Evolutionary conservation across 2,797 vertebrate genomes (phyloP).

Genomic region (Perodicticus potto): DNA sequence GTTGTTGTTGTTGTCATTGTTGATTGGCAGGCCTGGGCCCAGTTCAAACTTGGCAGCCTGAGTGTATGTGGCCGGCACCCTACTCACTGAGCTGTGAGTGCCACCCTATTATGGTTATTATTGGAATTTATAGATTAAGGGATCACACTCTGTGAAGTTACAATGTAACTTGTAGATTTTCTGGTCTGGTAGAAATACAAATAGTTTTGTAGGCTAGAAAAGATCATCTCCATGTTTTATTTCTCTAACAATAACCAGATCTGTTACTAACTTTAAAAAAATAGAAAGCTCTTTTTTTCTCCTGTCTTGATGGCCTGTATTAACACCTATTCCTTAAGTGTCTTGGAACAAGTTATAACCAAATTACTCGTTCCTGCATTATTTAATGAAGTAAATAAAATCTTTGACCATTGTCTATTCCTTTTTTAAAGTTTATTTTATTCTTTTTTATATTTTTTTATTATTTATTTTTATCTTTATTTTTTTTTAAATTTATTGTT

Average conservation of each 20-base stretch:
- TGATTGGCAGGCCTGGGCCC: no score
- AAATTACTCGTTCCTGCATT: constrained; percentile 4
- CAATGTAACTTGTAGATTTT: constrained; percentile 38
- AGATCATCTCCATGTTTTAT: background rate
- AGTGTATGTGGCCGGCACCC: no score
- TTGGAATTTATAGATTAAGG: constrained; percentile 16
- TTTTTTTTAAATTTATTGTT: no score
- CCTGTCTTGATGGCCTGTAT: background rate
- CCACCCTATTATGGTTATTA: background rate
- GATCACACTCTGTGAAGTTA: background rate
- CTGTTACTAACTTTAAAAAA: constrained; percentile 39
- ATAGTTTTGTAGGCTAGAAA: background rate
- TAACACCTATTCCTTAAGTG: background rate
- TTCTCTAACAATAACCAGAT: background rate
- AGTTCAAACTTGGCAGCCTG: no score
- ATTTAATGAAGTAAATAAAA: constrained; percentile 51
- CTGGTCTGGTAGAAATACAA: background rate
- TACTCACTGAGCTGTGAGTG: no score
- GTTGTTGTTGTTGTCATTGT: no score
- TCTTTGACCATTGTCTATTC: background rate
- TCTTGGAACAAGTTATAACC: constrained; percentile 22
- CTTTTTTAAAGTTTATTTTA: background rate
- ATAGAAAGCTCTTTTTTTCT: background rate
- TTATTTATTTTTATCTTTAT: no score
- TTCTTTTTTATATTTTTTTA: no score